These are phyloP conservation scores for Polyploca ridens DNA, from an alignment of 2,888 invertebrate species.

Conservation along the genomic window DNA sequence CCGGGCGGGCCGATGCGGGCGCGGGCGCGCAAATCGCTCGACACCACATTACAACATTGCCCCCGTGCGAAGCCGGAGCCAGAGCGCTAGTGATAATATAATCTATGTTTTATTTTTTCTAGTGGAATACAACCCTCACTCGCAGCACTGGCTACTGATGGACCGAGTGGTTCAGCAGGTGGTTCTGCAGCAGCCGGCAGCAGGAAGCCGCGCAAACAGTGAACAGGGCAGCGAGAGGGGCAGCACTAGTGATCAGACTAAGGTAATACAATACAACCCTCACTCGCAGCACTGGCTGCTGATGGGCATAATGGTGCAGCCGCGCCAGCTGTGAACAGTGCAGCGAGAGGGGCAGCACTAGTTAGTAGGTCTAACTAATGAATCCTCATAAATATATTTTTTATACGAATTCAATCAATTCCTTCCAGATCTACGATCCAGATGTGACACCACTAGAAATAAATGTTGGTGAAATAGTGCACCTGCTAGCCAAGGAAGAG, in stretches of 20 bases:
- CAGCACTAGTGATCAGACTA: conserved; percentile 55
- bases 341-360: conserved; percentile 36
- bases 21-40: no score
- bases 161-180: conserved; percentile 98
- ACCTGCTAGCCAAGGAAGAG: conserved; percentile 96
- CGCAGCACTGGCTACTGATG: conserved; percentile 97
- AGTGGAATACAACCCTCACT: conserved; percentile 94
- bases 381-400: not conserved
- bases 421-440: conserved; percentile 87
- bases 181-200: conserved; percentile 88
- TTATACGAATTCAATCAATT: no score
- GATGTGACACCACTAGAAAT: conserved; percentile 94
- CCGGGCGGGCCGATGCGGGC: no score
- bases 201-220: conserved; percentile 66
- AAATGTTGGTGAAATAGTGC: conserved; percentile 95
- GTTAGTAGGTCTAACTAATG: not conserved
- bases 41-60: no score
- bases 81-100: not conserved
- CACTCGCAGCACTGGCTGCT: conserved; percentile 97
- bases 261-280: conserved; percentile 86
- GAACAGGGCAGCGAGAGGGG: conserved; percentile 66
- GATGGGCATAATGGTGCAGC: conserved; percentile 87
- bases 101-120: conserved; percentile 32
- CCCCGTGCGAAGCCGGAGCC: no score
- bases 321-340: conserved; percentile 73